Base-by-base conservation (phyloP, 2,113 vertebrate species). In the Siniperca chuatsi region DNA sequence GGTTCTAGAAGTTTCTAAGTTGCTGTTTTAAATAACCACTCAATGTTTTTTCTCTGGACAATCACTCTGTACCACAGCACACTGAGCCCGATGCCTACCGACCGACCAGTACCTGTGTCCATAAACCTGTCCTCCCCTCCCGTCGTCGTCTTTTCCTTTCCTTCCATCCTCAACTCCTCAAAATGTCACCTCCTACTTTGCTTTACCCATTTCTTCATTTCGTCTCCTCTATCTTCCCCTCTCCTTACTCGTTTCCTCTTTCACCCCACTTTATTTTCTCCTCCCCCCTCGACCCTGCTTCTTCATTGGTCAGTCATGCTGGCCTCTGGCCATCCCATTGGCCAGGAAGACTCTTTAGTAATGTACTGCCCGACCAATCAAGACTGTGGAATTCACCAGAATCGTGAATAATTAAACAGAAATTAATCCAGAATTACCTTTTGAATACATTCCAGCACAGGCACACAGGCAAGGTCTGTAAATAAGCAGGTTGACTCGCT, bases 21-120 rank as follows among this genome's bases (percentile, higher is more conserved):
- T 90, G 91, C 89, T 92, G 86, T 91, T 87, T 86, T 81, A 84
- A 81, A 76, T 69, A 84, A 89, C 90, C 92, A 78, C 85, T 87
- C 78, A 1, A 82, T 82, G 79, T 79, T 85, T 82, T 44, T 46
- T 90, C 86, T 93, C 94, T 95, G 96, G 95, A 95, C 95, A 96
- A 95, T 96, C 95, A 94, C 87, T 92, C 90, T 90, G 55, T 68
- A 94, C 94, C 94, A 93, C 95, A 95, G 94, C 94, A 95, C 91
- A 94, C 87, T 90, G 92, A 95, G 93, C 95, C 95, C 87, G 79
- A 93, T 92, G 92, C 92, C 92, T 94, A 90, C 89, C 65, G 90
- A 93, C 93, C 86, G 93, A 93, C 92, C 94, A 84, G 79, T 87
- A 87, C 92, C 94, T 94, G 92, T 94, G 92, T 85, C 92, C 84